Conservation (phyloP, 2,888 invertebrate genomes). For the Rapana venosa region DNA sequence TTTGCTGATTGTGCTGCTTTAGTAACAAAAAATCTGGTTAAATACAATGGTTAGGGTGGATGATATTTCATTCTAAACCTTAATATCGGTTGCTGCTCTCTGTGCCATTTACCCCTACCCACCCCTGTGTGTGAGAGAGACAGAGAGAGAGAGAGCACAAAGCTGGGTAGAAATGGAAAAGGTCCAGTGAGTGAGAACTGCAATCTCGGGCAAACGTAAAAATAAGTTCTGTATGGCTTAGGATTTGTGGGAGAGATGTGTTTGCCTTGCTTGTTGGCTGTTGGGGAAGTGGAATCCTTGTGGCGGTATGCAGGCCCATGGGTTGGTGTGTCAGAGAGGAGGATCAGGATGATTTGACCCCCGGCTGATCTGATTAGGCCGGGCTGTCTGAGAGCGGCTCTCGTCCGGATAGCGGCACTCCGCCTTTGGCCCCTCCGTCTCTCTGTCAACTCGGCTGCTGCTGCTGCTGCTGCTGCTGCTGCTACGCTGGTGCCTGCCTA, state of each 20-base stretch:
- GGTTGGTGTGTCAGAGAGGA: neutral
- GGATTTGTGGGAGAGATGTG: neutral
- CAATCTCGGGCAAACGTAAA: too few relatives aligned
- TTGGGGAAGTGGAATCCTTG: neutral
- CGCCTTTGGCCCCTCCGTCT: neutral
- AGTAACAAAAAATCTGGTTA: too few relatives aligned
- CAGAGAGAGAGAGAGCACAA: too few relatives aligned
- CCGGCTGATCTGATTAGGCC: constrained; percentile 26
- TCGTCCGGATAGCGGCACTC: constrained; percentile 24
- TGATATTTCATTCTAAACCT: too few relatives aligned
- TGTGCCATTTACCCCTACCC: too few relatives aligned
- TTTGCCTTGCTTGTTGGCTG: neutral
- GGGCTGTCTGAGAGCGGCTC: constrained; percentile 18
- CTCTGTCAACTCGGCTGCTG: neutral
- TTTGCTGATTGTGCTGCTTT: too few relatives aligned
- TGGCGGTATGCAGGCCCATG: constrained; percentile 32
- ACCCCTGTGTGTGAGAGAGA: too few relatives aligned
- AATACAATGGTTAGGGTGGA: too few relatives aligned
- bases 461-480: neutral
- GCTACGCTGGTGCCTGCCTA: neutral
- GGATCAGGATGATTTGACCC: constrained; percentile 38
- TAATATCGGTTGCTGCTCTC: too few relatives aligned
- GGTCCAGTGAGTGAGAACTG: too few relatives aligned
- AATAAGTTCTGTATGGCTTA: too few relatives aligned
- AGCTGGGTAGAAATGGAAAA: too few relatives aligned